Evolutionary conservation across 1,140 invertebrate species (phyloP).

Genomic region (Brachionus rotundiformis): DNA sequence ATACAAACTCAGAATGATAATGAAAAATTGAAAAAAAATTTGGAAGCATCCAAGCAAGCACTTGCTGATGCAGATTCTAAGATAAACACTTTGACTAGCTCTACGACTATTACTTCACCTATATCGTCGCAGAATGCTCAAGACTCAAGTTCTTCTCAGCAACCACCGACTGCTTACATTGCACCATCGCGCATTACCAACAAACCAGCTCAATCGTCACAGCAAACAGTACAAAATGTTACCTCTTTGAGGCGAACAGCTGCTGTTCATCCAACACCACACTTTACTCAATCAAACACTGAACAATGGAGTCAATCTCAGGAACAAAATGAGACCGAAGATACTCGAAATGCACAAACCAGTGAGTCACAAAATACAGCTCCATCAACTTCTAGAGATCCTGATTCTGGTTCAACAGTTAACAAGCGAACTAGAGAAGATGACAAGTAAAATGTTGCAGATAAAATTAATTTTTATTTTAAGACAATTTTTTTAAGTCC

Average conservation of each 20-base stretch:
- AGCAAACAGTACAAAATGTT: not conserved
- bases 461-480: not conserved
- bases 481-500: not conserved
- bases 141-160: not conserved
- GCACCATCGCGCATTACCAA: conserved; percentile 18
- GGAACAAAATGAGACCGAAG: not conserved
- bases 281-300: not conserved
- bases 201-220: not conserved
- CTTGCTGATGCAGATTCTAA: conserved; percentile 35
- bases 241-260: not conserved
- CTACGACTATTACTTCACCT: not conserved
- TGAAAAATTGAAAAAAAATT: conserved; percentile 48
- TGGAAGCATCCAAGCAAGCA: not conserved
- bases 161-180: conserved; percentile 44
- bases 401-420: not conserved
- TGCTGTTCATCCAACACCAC: conserved; percentile 42
- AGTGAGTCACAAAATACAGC: not conserved
- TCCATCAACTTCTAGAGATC: conserved; percentile 8
- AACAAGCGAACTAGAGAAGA: conserved; percentile 39
- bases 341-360: not conserved
- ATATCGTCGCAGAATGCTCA: not conserved
- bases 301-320: conserved; percentile 40
- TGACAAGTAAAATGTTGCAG: conserved; percentile 19
- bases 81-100: not conserved
- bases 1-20: conserved; percentile 35